These are phyloP conservation scores for Metaphire vulgaris DNA, from an alignment of 1,140 invertebrate species.

Conservation along the genomic window DNA sequence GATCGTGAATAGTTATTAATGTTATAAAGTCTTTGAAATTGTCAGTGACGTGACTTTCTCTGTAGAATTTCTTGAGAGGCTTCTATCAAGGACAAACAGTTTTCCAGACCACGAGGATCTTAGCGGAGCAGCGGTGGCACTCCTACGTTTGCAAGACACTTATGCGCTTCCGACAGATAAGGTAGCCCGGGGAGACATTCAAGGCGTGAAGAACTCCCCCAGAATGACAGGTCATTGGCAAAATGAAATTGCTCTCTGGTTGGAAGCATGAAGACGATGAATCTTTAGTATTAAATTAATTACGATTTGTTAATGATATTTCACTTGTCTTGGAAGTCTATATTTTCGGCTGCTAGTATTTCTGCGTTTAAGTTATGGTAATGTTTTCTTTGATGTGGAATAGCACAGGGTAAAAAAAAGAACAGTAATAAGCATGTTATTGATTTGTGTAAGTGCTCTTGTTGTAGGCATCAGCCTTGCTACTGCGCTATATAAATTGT, in stretches of 20 bases:
- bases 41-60: too few species aligned
- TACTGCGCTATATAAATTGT: too few species aligned
- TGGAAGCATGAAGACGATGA: not conserved
- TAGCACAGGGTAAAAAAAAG: too few species aligned
- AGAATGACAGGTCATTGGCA: not conserved
- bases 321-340: not conserved
- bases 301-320: not conserved
- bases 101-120: slow-evolving; percentile 60
- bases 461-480: too few species aligned
- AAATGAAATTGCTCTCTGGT: not conserved
- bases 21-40: too few species aligned
- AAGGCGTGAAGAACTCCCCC: slow-evolving; percentile 55
- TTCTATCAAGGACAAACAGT: slow-evolving; percentile 10
- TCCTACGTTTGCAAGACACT: slow-evolving; percentile 85
- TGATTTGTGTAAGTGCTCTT: too few species aligned
- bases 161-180: slow-evolving; percentile 80
- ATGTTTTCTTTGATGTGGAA: not conserved
- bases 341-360: not conserved
- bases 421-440: too few species aligned
- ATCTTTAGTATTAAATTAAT: not conserved
- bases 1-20: too few species aligned
- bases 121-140: slow-evolving; percentile 79
- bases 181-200: slow-evolving; percentile 75
- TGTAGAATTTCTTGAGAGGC: slow-evolving; percentile 7
- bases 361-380: not conserved